Evolutionary conservation across 2,888 invertebrate species (phyloP).

Genomic region (Epistrophe grossulariae): DNA sequence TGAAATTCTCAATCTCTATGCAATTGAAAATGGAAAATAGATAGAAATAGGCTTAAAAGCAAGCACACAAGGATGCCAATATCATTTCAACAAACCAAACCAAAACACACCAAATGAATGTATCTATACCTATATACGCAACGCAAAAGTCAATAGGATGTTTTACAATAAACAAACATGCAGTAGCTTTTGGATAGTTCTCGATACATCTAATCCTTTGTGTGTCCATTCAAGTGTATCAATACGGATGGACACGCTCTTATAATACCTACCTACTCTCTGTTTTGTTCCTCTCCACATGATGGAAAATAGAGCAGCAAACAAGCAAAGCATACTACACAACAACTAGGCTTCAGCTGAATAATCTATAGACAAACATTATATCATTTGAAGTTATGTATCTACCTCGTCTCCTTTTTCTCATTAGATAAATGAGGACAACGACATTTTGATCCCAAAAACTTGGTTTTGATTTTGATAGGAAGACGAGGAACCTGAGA

Average conservation of each 20-base stretch:
- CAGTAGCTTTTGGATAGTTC: slow-evolving; percentile 29
- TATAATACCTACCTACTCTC: slow-evolving; percentile 34
- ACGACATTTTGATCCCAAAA: slow-evolving; percentile 38
- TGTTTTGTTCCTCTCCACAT: neutral
- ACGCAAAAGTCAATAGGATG: slow-evolving; percentile 70
- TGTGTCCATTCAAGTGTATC: slow-evolving; percentile 61
- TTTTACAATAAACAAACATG: slow-evolving; percentile 73
- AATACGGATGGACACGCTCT: slow-evolving; percentile 68
- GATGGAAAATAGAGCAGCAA: slow-evolving; percentile 11
- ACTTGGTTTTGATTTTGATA: slow-evolving; percentile 28
- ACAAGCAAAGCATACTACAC: slow-evolving; percentile 26
- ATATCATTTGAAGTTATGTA: slow-evolving; percentile 28
- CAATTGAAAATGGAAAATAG: slow-evolving; percentile 47
- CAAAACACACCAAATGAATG: slow-evolving; percentile 69
- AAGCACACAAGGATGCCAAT: slow-evolving; percentile 44
- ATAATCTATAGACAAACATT: slow-evolving; percentile 61
- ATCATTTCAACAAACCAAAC: slow-evolving; percentile 61
- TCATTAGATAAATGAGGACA: slow-evolving; percentile 15
- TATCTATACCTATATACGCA: slow-evolving; percentile 23
- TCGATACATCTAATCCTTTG: slow-evolving; percentile 56
- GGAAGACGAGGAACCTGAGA: slow-evolving; percentile 22
- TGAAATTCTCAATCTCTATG: slow-evolving; percentile 43
- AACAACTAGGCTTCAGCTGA: slow-evolving; percentile 33
- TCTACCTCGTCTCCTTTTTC: neutral
- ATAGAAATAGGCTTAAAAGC: neutral